Evolutionary conservation across 2,113 vertebrate species (phyloP).

Genomic region (Vidua macroura): DNA sequence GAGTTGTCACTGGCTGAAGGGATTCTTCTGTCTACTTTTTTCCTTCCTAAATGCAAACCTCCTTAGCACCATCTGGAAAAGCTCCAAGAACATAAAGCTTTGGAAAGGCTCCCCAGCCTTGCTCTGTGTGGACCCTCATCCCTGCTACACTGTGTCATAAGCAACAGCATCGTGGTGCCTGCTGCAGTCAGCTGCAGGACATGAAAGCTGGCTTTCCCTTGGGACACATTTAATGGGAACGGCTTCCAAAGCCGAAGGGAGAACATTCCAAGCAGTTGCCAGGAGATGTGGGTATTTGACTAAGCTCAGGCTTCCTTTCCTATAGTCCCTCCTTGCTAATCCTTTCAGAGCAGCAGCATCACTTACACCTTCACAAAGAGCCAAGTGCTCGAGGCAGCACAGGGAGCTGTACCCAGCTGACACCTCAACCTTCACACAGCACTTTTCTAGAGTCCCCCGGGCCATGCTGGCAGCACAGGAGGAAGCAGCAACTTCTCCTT

Average conservation of each 20-base stretch:
- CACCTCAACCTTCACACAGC: background rate
- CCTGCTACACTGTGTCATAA: background rate
- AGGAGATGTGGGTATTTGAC: background rate
- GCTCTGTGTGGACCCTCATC: background rate
- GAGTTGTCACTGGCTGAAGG: background rate
- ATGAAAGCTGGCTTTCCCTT: background rate
- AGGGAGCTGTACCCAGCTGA: background rate
- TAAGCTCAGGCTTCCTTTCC: background rate
- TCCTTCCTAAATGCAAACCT: background rate
- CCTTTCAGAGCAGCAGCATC: background rate
- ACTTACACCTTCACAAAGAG: background rate
- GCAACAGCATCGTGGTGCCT: accelerated
- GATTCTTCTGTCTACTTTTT: background rate
- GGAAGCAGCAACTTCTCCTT: background rate
- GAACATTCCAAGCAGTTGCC: background rate
- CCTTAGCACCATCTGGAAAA: background rate
- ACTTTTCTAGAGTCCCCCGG: background rate
- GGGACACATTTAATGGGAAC: accelerated
- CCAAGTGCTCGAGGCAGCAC: background rate
- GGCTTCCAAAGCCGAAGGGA: background rate
- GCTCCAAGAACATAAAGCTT: background rate
- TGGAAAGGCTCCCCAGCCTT: background rate
- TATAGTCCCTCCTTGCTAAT: background rate
- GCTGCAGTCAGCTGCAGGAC: background rate
- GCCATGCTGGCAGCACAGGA: background rate